A percentile compares a stretch with the other conserved stretches of the same genome.
phyloP scores from a whole-genome alignment of 2,113 vertebrate genomes.

The Catharus minimus region DNA sequence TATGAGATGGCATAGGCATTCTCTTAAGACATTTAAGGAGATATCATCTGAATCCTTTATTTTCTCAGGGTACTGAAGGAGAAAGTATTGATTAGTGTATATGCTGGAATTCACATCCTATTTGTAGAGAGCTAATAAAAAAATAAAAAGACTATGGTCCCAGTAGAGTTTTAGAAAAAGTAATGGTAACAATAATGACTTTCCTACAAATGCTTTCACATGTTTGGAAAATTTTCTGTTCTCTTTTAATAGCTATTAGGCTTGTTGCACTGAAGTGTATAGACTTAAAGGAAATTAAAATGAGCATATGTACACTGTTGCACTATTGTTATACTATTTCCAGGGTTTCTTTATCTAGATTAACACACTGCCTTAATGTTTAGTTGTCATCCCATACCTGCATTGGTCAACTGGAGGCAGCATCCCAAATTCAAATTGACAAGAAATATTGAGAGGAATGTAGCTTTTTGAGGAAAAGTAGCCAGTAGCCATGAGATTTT shows the following conservation, averaged over 20 bases:
- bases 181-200: constrained; percentile 59
- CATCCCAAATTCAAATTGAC: not conserved
- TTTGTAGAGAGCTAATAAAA: constrained; percentile 69
- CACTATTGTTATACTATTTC: not conserved
- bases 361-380: not conserved
- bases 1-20: constrained; percentile 52
- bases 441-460: not conserved
- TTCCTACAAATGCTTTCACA: constrained; percentile 37
- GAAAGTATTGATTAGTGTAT: constrained; percentile 70
- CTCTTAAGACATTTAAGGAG: constrained; percentile 53
- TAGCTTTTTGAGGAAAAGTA: not conserved
- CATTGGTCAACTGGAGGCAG: not conserved
- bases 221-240: constrained; percentile 59
- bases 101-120: constrained; percentile 46
- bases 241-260: constrained; percentile 61
- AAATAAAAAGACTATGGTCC: constrained; percentile 60
- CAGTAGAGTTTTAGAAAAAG: constrained; percentile 59
- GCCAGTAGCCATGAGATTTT: not conserved
- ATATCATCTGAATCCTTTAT: constrained; percentile 61
- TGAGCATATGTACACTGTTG: constrained; percentile 17
- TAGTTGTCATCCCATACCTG: not conserved
- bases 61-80: constrained; percentile 68
- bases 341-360: not conserved
- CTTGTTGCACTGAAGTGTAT: constrained; percentile 12
- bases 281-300: constrained; percentile 58